Evolutionary conservation across 2,797 vertebrate genomes (phyloP).

Genomic region (Trematomus bernacchii): DNA sequence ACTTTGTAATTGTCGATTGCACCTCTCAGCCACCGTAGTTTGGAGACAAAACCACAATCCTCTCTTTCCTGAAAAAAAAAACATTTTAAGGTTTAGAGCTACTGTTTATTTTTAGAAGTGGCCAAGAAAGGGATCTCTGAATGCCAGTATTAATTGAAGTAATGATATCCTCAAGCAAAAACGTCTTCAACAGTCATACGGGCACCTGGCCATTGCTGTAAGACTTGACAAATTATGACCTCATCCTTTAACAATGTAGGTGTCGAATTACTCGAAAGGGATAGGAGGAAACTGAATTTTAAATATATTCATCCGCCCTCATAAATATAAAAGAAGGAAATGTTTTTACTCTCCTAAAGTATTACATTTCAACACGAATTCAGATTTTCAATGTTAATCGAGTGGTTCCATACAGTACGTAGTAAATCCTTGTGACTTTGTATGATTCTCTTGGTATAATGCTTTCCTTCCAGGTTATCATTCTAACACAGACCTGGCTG

Average conservation of each 20-base stretch:
- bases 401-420: not conserved
- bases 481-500: not conserved
- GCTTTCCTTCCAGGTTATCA: not conserved
- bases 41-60: not conserved
- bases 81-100: not conserved
- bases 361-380: not conserved
- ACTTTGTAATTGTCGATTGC: too few species aligned
- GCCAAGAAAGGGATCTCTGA: constrained; percentile 1
- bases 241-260: not conserved
- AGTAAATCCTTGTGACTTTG: not conserved
- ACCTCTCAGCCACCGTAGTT: too few species aligned
- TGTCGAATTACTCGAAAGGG: not conserved
- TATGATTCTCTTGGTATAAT: not conserved
- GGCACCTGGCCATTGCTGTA: not conserved
- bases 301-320: not conserved
- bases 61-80: not conserved
- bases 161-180: not conserved
- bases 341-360: constrained; percentile 1
- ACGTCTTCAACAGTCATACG: not conserved
- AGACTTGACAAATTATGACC: not conserved
- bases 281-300: not conserved
- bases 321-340: not conserved
- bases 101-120: not conserved
- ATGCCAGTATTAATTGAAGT: not conserved
- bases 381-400: not conserved